Base-by-base conservation (phyloP, 2,797 vertebrate genomes). In the Coccyzus lansbergi region DNA sequence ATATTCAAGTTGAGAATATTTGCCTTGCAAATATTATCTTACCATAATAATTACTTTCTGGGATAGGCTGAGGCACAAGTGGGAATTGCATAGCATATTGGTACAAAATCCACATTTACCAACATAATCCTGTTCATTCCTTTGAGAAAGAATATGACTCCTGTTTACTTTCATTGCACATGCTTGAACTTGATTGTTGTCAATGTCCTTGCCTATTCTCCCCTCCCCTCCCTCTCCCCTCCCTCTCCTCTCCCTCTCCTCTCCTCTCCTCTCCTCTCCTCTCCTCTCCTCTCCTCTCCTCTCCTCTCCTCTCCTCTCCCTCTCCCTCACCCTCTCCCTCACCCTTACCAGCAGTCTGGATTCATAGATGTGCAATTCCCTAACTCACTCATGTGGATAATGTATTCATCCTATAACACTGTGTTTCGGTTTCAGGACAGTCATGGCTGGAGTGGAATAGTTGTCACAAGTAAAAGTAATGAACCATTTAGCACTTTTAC, bases 391-490 rank as follows among this genome's bases (percentile, higher is more conserved):
- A 85, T 49, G 79, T 19, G n/a, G n/a, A 53, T 75, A 88, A 91
- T 44, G 13, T 36, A 78, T 95, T 87, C 46, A 5, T 29, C 62
- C 46, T 51, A 10, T 29, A 91, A 71, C 1, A 3, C 38, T 20
- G 31, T 33, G 82, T 69, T 94, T 83, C 69, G 59, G n/a, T 77
- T 85, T 87, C 62, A 59, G 84, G 56, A 78, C 53, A 62, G 59
- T 6, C 70, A 58, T 59, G 58, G 34, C 2, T 82, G 59, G 72
- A 69, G 31, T 31, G 36, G 55, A 94, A 60, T 51, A 70, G 68
- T 80, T 70, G 42, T 51, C 75, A 83, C 75, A 51, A 84, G 86
- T 74, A 71, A 64, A 94, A 90, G 74, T 58, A 95, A 95, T 75
- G 94, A 95, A 83, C 84, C 81, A 51, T 85, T 83, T 81, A 85